phyloP scores from a whole-genome alignment of 2,113 vertebrate genomes.

The Probosciger aterrimus region DNA sequence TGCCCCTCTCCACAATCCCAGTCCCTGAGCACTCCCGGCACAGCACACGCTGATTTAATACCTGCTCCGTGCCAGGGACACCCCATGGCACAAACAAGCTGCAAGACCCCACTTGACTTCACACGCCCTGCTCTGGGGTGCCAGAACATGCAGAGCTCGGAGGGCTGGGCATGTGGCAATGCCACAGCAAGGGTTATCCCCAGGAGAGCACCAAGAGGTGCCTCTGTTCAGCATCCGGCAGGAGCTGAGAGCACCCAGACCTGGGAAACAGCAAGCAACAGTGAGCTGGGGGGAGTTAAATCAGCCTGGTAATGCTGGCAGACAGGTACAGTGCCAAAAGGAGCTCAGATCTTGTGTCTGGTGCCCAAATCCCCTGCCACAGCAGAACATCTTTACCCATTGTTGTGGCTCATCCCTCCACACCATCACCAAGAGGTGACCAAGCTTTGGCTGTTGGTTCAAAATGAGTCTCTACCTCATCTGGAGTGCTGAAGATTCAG shows the following conservation, averaged over 20 bases:
- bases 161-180: background rate
- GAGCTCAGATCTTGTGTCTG: background rate
- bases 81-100: background rate
- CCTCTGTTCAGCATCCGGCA: background rate
- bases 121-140: background rate
- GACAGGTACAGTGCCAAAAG: no score
- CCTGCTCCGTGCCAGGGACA: background rate
- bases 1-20: no score
- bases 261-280: background rate
- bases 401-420: background rate
- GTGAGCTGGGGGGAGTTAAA: background rate
- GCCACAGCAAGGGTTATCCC: background rate
- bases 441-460: background rate
- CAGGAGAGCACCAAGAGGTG: background rate
- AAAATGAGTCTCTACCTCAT: background rate
- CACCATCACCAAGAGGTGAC: background rate
- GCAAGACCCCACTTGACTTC: background rate
- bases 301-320: background rate
- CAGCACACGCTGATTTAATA: rapidly evolving
- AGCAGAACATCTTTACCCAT: background rate
- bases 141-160: rapidly evolving
- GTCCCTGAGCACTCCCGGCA: rapidly evolving
- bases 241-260: background rate
- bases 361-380: background rate
- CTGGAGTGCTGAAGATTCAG: background rate